Percentiles rank a stretch among this genome's conserved stretches.
Conservation (phyloP, 2,888 invertebrate genomes). For the Rotaria magnacalcarata region DNA sequence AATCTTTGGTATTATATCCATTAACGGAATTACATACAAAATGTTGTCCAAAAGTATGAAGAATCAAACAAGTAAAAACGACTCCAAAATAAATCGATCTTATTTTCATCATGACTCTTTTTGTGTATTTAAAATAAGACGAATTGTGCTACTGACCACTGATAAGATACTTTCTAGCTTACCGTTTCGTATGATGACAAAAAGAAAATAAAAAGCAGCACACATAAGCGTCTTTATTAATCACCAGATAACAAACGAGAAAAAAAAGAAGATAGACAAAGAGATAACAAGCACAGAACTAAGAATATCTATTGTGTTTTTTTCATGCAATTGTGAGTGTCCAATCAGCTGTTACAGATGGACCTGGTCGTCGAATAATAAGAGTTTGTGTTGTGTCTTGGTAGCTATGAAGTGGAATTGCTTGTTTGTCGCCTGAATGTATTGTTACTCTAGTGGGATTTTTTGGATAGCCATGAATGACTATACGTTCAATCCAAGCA, state of each 20-base stretch:
- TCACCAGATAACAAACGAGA: neutral
- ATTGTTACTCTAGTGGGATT: constrained; percentile 67
- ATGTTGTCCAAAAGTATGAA: neutral
- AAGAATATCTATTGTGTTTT: neutral
- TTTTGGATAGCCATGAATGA: constrained; percentile 72
- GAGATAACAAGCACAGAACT: constrained; percentile 5
- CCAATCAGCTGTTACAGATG: constrained; percentile 76
- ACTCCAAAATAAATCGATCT: neutral
- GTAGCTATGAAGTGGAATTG: constrained; percentile 6
- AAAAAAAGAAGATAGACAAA: neutral
- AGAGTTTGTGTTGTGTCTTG: constrained; percentile 61
- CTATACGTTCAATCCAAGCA: constrained; percentile 81
- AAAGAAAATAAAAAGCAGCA: neutral
- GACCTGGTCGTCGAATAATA: constrained; percentile 77
- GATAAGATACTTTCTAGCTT: neutral
- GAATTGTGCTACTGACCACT: neutral
- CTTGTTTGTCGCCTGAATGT: constrained; percentile 40
- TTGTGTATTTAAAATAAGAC: neutral
- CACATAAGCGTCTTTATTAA: constrained; percentile 11
- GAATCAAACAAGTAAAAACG: neutral
- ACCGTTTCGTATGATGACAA: neutral
- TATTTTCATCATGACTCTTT: neutral
- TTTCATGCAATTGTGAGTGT: constrained; percentile 51
- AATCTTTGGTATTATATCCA: neutral
- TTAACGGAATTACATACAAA: neutral